Evolutionary conservation across 2,888 invertebrate species (phyloP).

Genomic region (Ophonus ardosiacus): DNA sequence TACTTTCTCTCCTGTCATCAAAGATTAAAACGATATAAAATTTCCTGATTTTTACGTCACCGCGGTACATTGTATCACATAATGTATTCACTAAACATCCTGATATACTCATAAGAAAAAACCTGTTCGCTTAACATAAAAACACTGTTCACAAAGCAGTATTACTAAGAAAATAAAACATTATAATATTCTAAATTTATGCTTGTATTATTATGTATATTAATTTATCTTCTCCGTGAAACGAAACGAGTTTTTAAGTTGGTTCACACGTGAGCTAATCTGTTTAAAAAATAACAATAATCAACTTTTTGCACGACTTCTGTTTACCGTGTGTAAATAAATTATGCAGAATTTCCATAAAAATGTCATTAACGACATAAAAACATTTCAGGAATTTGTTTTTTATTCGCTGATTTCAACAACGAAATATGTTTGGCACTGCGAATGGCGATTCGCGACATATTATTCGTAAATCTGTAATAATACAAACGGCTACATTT

Average conservation of each 20-base stretch:
- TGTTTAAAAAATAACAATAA: conserved; percentile 62
- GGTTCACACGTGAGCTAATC: conserved; percentile 54
- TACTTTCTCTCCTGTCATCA: conserved; percentile 13
- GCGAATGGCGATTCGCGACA: neutral
- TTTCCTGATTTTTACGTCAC: conserved; percentile 38
- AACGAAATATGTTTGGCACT: conserved; percentile 25
- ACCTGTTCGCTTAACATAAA: conserved; percentile 45
- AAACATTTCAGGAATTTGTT: conserved; percentile 54
- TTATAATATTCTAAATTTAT: conserved; percentile 50
- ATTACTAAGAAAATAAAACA: conserved; percentile 55
- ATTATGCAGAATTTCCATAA: conserved; percentile 55
- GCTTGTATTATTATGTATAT: conserved; percentile 35
- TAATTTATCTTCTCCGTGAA: conserved; percentile 32
- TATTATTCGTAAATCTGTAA: neutral
- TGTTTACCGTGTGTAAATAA: conserved; percentile 55
- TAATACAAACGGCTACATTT: too few species aligned
- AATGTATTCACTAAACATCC: conserved; percentile 50
- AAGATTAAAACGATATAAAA: conserved; percentile 29
- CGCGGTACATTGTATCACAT: conserved; percentile 2
- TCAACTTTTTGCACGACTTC: conserved; percentile 59
- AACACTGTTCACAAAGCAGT: conserved; percentile 48
- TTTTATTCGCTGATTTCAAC: conserved; percentile 17
- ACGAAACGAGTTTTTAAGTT: conserved; percentile 10
- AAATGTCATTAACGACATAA: conserved; percentile 55
- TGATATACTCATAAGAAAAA: conserved; percentile 42